These are phyloP conservation scores for Pandemis cinnamomeana DNA, from an alignment of 2,888 invertebrate genomes.

Conservation along the genomic window DNA sequence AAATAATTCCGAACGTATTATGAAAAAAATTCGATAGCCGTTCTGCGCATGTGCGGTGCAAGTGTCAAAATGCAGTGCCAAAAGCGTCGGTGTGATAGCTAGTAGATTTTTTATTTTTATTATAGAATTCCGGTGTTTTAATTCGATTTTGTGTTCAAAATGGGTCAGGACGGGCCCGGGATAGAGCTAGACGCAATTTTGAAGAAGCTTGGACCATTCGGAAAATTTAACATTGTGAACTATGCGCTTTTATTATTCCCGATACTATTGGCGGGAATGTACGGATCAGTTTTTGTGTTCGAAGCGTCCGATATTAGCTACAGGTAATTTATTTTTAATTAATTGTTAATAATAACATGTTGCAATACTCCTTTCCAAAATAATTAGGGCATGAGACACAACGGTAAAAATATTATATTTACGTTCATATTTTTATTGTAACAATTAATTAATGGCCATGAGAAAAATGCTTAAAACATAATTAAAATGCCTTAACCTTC, in stretches of 20 bases:
- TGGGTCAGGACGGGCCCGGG: slow-evolving; percentile 56
- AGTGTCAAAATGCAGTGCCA: slow-evolving; percentile 33
- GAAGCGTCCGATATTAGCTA: slow-evolving; percentile 73
- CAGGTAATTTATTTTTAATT: slow-evolving; percentile 58
- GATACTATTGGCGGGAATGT: slow-evolving; percentile 77
- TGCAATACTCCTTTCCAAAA: background rate
- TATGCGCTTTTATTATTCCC: slow-evolving; percentile 74
- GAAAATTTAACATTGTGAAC: slow-evolving; percentile 73
- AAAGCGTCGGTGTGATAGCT: slow-evolving; percentile 14
- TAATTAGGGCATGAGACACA: background rate
- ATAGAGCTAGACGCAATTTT: slow-evolving; percentile 70
- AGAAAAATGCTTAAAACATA: background rate
- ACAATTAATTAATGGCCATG: background rate
- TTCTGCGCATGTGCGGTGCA: slow-evolving; percentile 28
- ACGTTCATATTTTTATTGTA: background rate
- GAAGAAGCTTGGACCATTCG: slow-evolving; percentile 72
- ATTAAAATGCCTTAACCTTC: background rate
- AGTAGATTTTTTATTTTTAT: slow-evolving; percentile 41
- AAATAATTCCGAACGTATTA: slow-evolving; percentile 9
- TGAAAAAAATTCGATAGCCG: background rate
- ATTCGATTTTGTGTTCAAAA: slow-evolving; percentile 51
- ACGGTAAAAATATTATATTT: background rate
- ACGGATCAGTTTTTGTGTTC: slow-evolving; percentile 74
- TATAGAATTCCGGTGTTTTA: slow-evolving; percentile 46
- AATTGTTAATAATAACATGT: background rate